Base-by-base conservation (phyloP, 2,888 invertebrate species). In the Hirtodrosophila duncani region DNA sequence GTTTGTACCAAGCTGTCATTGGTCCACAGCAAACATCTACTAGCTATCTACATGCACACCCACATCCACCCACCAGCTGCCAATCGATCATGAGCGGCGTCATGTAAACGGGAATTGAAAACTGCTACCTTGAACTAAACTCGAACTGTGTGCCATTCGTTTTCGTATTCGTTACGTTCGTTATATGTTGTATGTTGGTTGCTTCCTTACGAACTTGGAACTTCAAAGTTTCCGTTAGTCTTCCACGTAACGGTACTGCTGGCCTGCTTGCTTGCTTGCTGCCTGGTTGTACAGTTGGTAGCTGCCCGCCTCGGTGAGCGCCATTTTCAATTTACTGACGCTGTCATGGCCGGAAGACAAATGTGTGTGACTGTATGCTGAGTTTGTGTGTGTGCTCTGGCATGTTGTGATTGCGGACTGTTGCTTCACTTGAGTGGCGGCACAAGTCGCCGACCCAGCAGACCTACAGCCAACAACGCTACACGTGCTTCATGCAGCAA, bases 321-420 rank as follows among this genome's bases (percentile, higher is more conserved):
- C 69, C 69, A 56, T 74, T 70, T 78, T 74, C 74, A 78, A 74
- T 78, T 78, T 74, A 78, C 74, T 65, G 75, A 53, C 50, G 74
- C 67, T 74, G 74, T 78, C 74, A 78, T 58, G 60, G 59, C 66
- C 71, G 65, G 59, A 74, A 74, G 79, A 74, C 67, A 63, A 70
- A 78, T 78, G 69, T 60, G 36, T 42, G 42, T 42, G 43, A 48
- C n/a, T 29, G 50, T 34, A 8, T 21, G 8, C 23, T 16, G 13
- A 9, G 21, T 17, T 16, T 44, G 30, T 21, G 36, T 37, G 43
- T 21, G 44, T 36, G 55, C 20, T 36, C 37, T 61, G 56, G 49
- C 51, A 55, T 71, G 67, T 69, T 69, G 75, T 74, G 75, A 69
- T 69, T 69, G 69, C 69, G 57, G 68, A 74, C 70, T 67, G 66